phyloP scores from a whole-genome alignment of 2,797 vertebrate genomes.

The Euthynnus affinis region DNA sequence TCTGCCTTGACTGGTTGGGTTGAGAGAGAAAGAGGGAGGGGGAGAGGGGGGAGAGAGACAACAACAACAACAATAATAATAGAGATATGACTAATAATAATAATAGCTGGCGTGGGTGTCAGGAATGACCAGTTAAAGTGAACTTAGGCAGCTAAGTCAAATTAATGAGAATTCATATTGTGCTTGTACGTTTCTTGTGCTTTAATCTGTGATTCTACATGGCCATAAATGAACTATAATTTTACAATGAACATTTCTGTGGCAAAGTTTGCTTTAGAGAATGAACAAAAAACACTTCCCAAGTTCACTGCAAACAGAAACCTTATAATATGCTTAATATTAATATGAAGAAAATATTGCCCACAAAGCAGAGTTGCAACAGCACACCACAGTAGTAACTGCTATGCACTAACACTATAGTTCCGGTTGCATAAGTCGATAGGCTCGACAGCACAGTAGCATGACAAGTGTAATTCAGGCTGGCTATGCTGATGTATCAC shows the following conservation, averaged over 20 bases:
- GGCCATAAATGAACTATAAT: background rate
- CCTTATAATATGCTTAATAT: slow-evolving; percentile 27
- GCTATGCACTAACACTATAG: slow-evolving; percentile 2
- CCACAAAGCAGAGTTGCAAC: slow-evolving; percentile 41
- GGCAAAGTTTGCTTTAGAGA: slow-evolving; percentile 16
- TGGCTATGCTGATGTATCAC: background rate
- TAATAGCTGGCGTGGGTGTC: too few relatives aligned
- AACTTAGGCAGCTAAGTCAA: background rate
- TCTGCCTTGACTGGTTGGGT: too few relatives aligned
- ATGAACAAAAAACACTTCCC: too few relatives aligned
- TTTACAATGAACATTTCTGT: background rate
- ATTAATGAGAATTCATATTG: too few relatives aligned
- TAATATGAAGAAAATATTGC: slow-evolving; percentile 30
- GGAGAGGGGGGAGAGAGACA: too few relatives aligned
- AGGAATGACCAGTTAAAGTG: too few relatives aligned
- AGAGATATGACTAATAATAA: too few relatives aligned
- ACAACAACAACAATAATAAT: too few relatives aligned
- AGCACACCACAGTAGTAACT: slow-evolving; percentile 23
- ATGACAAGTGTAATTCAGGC: slow-evolving; percentile 14
- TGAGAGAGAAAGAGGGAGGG: too few relatives aligned
- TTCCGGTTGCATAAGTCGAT: slow-evolving; percentile 41
- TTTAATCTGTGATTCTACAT: background rate
- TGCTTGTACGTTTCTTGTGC: too few relatives aligned
- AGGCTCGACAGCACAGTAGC: slow-evolving; percentile 31
- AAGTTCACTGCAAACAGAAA: too few relatives aligned